phyloP scores from a whole-genome alignment of 2,888 invertebrate species.

The Pammene aurita region DNA sequence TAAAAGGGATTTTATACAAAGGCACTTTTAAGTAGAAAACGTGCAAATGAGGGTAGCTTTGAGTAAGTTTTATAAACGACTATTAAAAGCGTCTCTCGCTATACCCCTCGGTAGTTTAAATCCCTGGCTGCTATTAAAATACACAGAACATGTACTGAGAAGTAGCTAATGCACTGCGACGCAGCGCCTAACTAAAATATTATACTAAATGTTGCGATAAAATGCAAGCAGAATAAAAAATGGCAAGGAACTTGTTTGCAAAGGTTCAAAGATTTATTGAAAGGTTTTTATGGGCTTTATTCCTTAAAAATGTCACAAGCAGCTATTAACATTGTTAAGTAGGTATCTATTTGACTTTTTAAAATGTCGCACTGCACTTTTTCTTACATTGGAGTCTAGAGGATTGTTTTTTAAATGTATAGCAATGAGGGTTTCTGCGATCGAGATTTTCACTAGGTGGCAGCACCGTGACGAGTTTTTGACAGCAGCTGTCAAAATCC shows the following conservation, averaged over 20 bases:
- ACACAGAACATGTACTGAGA: not conserved
- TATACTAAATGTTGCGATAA: conserved; percentile 9
- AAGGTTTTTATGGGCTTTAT: no score
- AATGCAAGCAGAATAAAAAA: conserved; percentile 12
- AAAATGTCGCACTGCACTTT: no score
- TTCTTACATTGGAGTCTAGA: no score
- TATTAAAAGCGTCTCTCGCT: conserved; percentile 2
- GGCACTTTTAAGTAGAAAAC: not conserved
- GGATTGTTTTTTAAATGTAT: no score
- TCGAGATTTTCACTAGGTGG: no score
- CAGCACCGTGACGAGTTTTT: no score
- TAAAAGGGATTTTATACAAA: conserved; percentile 15
- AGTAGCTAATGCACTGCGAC: not conserved
- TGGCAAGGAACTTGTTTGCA: conserved; percentile 7
- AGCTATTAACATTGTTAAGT: no score
- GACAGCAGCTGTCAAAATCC: no score
- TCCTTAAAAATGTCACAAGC: no score
- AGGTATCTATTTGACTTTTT: no score
- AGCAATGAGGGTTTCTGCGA: no score
- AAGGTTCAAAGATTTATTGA: not conserved
- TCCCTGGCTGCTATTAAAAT: conserved; percentile 9
- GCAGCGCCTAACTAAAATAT: conserved; percentile 35
- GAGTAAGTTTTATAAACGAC: conserved; percentile 10
- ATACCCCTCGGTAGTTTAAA: conserved; percentile 10
- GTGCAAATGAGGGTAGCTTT: conserved; percentile 1